These are phyloP conservation scores for Misgurnus mizolepis DNA, from an alignment of 2,113 vertebrate genomes.

Conservation along the genomic window DNA sequence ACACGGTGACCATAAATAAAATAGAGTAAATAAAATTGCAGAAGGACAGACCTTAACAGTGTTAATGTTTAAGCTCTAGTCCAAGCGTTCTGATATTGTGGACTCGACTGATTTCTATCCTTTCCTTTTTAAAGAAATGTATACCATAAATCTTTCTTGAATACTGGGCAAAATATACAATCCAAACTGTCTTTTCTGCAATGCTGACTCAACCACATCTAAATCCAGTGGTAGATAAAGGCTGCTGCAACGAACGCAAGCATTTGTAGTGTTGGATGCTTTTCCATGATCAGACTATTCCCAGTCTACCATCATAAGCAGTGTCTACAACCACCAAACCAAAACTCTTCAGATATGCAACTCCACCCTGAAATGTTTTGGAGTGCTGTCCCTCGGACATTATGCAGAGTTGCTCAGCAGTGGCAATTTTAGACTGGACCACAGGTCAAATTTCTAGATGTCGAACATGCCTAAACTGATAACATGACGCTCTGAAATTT, in stretches of 20 bases:
- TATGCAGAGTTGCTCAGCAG: background rate
- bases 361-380: conserved; percentile 16
- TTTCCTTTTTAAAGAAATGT: too few relatives aligned
- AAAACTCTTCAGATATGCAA: background rate
- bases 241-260: background rate
- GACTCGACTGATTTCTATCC: too few relatives aligned
- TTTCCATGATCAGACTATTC: background rate
- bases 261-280: background rate
- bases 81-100: too few relatives aligned
- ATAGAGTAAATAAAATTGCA: too few relatives aligned
- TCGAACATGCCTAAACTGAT: conserved; percentile 13
- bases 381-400: conserved; percentile 18
- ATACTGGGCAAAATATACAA: too few relatives aligned
- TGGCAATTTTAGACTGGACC: conserved; percentile 17
- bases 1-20: too few relatives aligned
- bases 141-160: too few relatives aligned
- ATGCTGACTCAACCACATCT: conserved; percentile 7
- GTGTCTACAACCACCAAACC: background rate
- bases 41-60: too few relatives aligned
- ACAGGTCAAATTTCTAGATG: conserved; percentile 16
- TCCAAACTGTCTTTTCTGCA: background rate
- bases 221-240: background rate
- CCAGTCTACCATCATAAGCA: background rate
- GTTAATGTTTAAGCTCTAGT: too few relatives aligned
- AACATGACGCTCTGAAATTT: background rate